A percentile compares a stretch with the other conserved stretches of the same genome.
phyloP scores from a whole-genome alignment of 2,888 invertebrate genomes.

The Nemapogon koenigi region DNA sequence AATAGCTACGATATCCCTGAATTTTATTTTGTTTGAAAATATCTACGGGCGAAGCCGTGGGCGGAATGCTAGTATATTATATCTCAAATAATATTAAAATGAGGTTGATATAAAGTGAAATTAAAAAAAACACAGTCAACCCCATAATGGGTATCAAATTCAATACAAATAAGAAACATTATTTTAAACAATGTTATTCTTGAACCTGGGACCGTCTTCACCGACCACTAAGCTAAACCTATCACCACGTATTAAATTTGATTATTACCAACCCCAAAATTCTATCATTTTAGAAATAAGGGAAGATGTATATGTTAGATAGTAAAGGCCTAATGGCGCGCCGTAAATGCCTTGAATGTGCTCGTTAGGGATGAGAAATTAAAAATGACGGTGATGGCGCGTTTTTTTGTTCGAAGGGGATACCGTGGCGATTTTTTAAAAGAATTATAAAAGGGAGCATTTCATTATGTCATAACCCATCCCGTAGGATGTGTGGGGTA shows the following conservation, averaged over 20 bases:
- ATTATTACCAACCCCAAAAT: conserved; percentile 29
- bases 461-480: conserved; percentile 29
- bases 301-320: conserved; percentile 46
- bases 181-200: no score
- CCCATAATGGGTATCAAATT: no score
- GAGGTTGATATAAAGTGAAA: no score
- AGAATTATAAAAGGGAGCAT: conserved; percentile 53
- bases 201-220: no score
- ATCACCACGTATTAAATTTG: conserved; percentile 13
- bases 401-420: conserved; percentile 51
- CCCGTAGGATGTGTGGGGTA: conserved; percentile 36
- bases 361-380: conserved; percentile 48
- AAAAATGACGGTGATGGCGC: conserved; percentile 59
- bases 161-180: no score
- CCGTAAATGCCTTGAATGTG: conserved; percentile 49
- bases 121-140: no score
- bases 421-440: conserved; percentile 33
- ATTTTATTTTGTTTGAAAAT: no score
- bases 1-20: no score
- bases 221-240: no score
- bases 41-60: no score
- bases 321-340: conserved; percentile 42
- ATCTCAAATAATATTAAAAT: no score
- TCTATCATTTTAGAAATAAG: conserved; percentile 32
- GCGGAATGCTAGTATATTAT: no score